Evolutionary conservation across 2,797 vertebrate species (phyloP).

Genomic region (Harpagifer antarcticus): DNA sequence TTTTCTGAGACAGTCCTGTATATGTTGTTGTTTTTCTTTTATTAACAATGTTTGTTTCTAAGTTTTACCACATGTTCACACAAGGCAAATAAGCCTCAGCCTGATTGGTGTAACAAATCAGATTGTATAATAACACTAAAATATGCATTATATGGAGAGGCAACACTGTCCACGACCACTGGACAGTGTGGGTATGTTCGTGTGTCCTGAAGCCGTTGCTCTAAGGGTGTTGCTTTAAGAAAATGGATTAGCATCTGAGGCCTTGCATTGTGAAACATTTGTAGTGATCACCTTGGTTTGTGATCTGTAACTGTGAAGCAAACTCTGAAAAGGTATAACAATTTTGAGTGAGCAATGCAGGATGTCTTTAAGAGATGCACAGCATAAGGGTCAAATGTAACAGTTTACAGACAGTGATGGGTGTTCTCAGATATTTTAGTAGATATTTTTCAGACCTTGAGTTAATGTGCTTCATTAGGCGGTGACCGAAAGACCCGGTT

Average conservation of each 20-base stretch:
- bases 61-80: constrained; percentile 5
- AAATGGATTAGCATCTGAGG: background rate
- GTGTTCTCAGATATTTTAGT: no score
- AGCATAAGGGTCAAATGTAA: constrained; percentile 17
- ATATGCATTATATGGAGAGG: background rate
- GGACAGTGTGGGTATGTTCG: background rate
- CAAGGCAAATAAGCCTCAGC: no score
- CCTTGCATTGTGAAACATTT: background rate
- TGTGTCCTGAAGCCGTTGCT: background rate
- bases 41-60: constrained; percentile 10
- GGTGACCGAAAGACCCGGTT: background rate
- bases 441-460: no score
- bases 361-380: constrained; percentile 1
- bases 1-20: no score
- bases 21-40: background rate
- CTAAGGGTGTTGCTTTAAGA: background rate
- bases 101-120: background rate
- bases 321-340: background rate
- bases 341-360: constrained; percentile 7
- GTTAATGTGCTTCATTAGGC: no score
- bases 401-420: background rate
- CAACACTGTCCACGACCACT: background rate
- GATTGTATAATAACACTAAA: background rate
- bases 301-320: background rate
- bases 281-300: background rate